phyloP scores from a whole-genome alignment of 1,140 invertebrate species.

The Apis dorsata region DNA sequence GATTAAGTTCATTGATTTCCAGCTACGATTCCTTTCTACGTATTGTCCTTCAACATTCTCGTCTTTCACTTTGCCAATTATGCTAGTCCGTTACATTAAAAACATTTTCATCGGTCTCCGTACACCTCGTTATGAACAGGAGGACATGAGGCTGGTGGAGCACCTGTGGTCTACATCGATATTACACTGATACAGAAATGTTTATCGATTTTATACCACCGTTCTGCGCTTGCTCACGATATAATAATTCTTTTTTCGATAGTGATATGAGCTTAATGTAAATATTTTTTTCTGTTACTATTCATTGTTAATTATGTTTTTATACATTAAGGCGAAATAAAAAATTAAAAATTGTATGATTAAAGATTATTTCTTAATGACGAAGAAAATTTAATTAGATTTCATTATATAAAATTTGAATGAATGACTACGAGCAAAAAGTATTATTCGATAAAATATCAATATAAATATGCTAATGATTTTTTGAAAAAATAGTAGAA shows the following conservation, averaged over 20 bases:
- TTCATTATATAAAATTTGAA: no score
- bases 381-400: no score
- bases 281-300: no score
- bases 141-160: conserved; percentile 33
- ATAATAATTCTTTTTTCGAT: background rate
- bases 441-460: no score
- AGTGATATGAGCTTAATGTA: background rate
- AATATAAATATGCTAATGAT: no score
- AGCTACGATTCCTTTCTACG: background rate
- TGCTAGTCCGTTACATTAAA: conserved; percentile 24
- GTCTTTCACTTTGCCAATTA: conserved; percentile 17
- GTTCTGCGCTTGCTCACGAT: background rate
- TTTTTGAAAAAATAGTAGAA: no score
- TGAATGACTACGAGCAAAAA: no score
- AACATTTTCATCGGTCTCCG: conserved; percentile 49
- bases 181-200: background rate
- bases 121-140: conserved; percentile 39
- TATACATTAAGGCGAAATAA: no score
- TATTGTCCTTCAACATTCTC: background rate
- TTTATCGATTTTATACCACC: background rate
- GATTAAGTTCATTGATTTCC: background rate
- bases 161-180: background rate
- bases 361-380: no score
- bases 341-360: no score
- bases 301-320: no score